These are phyloP conservation scores for Odontomachus brunneus DNA, from an alignment of 1,140 invertebrate species.

Conservation along the genomic window DNA sequence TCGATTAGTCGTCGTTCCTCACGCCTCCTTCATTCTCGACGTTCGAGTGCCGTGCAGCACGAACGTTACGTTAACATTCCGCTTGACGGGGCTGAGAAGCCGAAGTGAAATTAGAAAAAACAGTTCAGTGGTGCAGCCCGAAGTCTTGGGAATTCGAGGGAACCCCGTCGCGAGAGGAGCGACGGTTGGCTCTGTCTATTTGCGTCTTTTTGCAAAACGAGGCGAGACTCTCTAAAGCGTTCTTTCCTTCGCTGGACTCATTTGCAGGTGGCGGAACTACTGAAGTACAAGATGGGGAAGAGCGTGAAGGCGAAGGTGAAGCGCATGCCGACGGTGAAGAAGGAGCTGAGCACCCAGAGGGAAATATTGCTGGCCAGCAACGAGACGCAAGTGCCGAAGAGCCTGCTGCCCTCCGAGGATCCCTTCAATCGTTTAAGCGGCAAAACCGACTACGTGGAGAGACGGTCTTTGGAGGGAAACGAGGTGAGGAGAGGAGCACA, in stretches of 20 bases:
- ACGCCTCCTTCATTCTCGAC: too few relatives aligned
- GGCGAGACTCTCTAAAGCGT: not conserved
- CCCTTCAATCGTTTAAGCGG: constrained; percentile 73
- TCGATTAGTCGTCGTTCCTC: too few relatives aligned
- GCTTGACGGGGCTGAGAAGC: too few relatives aligned
- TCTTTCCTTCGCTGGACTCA: too few relatives aligned
- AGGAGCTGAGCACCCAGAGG: constrained; percentile 81
- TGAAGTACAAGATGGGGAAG: constrained; percentile 72
- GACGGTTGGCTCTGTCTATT: too few relatives aligned
- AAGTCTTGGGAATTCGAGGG: too few relatives aligned
- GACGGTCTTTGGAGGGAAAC: constrained; percentile 57
- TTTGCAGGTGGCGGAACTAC: constrained; percentile 75
- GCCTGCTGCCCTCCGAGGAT: constrained; percentile 63
- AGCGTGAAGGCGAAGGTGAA: constrained; percentile 72
- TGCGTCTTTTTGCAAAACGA: not conserved
- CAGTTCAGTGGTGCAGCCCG: too few relatives aligned
- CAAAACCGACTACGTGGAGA: constrained; percentile 61
- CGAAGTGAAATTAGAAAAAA: too few relatives aligned
- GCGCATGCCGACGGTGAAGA: constrained; percentile 82
- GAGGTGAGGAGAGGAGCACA: constrained; percentile 65
- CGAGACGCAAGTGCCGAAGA: constrained; percentile 76
- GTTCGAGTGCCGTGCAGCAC: too few relatives aligned
- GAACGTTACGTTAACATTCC: too few relatives aligned
- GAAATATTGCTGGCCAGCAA: constrained; percentile 77
- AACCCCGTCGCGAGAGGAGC: too few relatives aligned